Conservation (phyloP, 2,113 vertebrate species). For the Euleptes europaea region DNA sequence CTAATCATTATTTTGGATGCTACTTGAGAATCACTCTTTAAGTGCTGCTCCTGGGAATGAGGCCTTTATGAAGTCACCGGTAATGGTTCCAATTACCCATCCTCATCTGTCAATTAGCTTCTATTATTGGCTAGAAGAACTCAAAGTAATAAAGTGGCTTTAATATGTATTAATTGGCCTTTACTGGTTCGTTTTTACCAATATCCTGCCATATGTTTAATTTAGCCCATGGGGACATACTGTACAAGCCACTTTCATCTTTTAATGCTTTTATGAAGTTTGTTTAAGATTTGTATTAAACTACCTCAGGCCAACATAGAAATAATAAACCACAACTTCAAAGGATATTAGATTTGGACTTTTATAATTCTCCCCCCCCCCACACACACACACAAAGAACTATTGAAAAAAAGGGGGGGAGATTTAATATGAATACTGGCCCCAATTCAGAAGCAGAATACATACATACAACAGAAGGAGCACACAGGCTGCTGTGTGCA, state of each 20-base stretch:
- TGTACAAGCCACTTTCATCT: neutral
- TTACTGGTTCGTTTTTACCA: neutral
- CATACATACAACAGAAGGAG: neutral
- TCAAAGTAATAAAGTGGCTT: constrained; percentile 4
- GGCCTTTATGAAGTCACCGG: neutral
- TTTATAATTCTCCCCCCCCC: neutral
- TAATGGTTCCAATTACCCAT: neutral
- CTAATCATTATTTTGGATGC: neutral
- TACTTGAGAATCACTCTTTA: neutral
- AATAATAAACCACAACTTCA: neutral
- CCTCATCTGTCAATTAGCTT: neutral
- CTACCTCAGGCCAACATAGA: neutral
- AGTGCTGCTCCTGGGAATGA: neutral
- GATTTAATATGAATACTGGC: neutral
- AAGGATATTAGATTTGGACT: neutral
- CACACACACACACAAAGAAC: neutral
- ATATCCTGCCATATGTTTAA: constrained; percentile 1
- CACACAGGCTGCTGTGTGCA: neutral
- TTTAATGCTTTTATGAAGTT: constrained; percentile 1
- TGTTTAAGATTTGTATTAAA: constrained; percentile 2
- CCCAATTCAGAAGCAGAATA: neutral
- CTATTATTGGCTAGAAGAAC: neutral
- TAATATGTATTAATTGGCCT: constrained; percentile 1
- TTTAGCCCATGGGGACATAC: neutral
- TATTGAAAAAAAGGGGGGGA: neutral